A percentile compares a stretch with the other conserved stretches of the same genome.
phyloP scores from a whole-genome alignment of 2,888 invertebrate species.

The Acrobasis consociella region DNA sequence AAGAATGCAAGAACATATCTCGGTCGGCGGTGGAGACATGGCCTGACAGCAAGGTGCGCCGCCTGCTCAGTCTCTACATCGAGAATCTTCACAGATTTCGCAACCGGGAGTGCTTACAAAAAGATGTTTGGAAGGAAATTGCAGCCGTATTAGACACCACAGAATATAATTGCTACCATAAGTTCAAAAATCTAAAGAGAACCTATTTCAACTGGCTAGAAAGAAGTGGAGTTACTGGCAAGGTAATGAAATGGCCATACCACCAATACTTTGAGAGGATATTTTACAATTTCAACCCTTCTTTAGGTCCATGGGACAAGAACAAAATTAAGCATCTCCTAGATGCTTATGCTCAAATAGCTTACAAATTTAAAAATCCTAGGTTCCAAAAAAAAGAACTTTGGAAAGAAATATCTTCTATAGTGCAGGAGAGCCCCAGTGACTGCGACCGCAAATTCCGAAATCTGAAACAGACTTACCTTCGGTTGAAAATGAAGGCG shows the following conservation, averaged over 20 bases:
- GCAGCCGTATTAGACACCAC: slow-evolving; percentile 62
- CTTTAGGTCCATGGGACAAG: slow-evolving; percentile 59
- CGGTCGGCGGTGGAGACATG: slow-evolving; percentile 60
- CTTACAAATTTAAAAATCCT: slow-evolving; percentile 66
- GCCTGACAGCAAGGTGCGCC: slow-evolving; percentile 66
- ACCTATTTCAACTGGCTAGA: slow-evolving; percentile 68
- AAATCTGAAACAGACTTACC: slow-evolving; percentile 71
- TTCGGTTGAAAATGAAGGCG: slow-evolving; percentile 60
- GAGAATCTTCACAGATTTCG: slow-evolving; percentile 64
- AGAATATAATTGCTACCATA: slow-evolving; percentile 72
- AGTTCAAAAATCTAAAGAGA: slow-evolving; percentile 71
- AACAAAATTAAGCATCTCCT: slow-evolving; percentile 60
- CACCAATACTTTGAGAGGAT: slow-evolving; percentile 71
- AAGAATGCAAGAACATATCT: slow-evolving; percentile 61
- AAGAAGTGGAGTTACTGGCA: slow-evolving; percentile 56
- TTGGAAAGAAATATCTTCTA: slow-evolving; percentile 63
- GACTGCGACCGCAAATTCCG: slow-evolving; percentile 73
- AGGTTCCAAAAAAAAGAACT: slow-evolving; percentile 70
- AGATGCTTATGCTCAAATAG: slow-evolving; percentile 61
- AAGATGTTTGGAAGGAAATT: slow-evolving; percentile 74
- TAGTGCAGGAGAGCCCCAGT: slow-evolving; percentile 56
- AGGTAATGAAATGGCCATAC: slow-evolving; percentile 69
- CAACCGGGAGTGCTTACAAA: slow-evolving; percentile 58
- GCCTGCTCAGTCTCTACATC: slow-evolving; percentile 62
- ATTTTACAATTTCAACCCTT: slow-evolving; percentile 64